These are phyloP conservation scores for Neodontobutis hainanensis DNA, from an alignment of 2,113 vertebrate species.

Conservation along the genomic window DNA sequence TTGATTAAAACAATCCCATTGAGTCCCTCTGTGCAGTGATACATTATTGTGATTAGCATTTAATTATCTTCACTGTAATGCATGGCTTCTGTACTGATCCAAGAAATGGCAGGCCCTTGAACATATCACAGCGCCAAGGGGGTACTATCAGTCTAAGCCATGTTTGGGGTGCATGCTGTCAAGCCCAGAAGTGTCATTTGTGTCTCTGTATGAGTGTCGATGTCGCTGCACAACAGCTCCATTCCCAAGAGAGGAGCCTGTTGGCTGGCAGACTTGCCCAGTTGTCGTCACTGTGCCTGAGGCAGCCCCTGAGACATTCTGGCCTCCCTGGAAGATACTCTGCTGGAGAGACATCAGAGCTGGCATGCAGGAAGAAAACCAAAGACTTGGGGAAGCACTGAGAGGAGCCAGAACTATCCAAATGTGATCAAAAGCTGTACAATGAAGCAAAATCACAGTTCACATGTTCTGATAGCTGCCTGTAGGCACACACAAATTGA, in stretches of 20 bases:
- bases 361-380: conserved; percentile 22
- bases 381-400: conserved; percentile 9
- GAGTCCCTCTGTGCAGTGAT: not conserved
- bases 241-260: conserved; percentile 20
- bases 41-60: not conserved
- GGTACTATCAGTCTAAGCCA: conserved; percentile 10
- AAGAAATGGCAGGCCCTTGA: conserved; percentile 17
- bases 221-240: not conserved
- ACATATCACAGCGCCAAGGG: conserved; percentile 21
- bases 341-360: conserved; percentile 58
- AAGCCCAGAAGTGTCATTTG: conserved; percentile 22
- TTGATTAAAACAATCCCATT: not conserved
- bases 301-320: conserved; percentile 54
- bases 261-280: conserved; percentile 33
- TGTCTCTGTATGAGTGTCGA: not conserved
- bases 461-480: not conserved
- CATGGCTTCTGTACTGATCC: conserved; percentile 21
- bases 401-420: conserved; percentile 17
- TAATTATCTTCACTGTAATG: conserved; percentile 16
- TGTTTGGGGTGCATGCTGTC: conserved; percentile 23
- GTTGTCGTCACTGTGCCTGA: conserved; percentile 47
- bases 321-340: conserved; percentile 49
- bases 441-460: conserved; percentile 18
- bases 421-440: not conserved
- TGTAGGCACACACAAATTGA: conserved; percentile 11